phyloP scores from a whole-genome alignment of 2,113 vertebrate genomes.

The Pterophyllum scalare region DNA sequence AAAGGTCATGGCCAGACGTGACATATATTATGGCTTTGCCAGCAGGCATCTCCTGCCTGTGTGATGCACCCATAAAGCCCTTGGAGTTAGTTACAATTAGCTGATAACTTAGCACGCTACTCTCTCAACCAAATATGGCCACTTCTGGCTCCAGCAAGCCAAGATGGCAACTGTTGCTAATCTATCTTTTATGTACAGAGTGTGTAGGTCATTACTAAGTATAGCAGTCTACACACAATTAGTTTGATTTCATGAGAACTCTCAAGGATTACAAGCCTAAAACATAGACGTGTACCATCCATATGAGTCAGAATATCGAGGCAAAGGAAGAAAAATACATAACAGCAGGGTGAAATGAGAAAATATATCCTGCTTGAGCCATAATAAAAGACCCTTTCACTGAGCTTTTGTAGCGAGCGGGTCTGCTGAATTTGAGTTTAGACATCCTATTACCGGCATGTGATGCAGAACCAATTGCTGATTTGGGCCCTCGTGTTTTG shows the following conservation, averaged over 20 bases:
- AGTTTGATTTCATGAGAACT: not conserved
- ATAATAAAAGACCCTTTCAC: conserved; percentile 32
- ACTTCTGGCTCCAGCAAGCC: too few species aligned
- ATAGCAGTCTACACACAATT: not conserved
- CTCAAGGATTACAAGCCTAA: not conserved
- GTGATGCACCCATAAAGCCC: too few species aligned
- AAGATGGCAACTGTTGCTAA: not conserved
- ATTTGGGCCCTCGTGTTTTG: conserved; percentile 34
- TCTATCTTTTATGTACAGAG: not conserved
- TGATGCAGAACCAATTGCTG: conserved; percentile 54
- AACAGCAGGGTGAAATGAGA: not conserved
- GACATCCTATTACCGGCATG: conserved; percentile 47
- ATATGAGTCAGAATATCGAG: not conserved
- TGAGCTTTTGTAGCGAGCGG: conserved; percentile 23
- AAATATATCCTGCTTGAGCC: not conserved
- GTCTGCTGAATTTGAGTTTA: conserved; percentile 29
- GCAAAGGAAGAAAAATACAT: not conserved
- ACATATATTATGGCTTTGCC: too few species aligned
- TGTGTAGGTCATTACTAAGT: not conserved
- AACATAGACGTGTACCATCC: not conserved
- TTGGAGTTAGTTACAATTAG: too few species aligned
- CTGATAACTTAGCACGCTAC: too few species aligned
- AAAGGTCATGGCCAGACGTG: too few species aligned
- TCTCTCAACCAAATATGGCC: too few species aligned
- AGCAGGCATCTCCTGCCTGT: too few species aligned